Percentiles rank a stretch among this genome's conserved stretches.
Evolutionary conservation across 2,888 invertebrate species (phyloP).

Genomic region (Drosophila mimica): DNA sequence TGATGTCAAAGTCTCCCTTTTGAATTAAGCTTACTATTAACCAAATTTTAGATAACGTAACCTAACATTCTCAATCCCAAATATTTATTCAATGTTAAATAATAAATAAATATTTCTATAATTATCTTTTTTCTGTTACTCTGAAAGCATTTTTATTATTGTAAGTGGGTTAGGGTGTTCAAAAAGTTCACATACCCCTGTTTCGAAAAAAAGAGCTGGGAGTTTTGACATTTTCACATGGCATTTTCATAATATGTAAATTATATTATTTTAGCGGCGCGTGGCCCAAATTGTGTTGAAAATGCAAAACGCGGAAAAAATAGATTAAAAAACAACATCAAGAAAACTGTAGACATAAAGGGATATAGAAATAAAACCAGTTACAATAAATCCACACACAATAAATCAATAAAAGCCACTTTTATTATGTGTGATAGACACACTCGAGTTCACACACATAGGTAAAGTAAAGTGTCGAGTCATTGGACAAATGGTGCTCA

Average conservation of each 20-base stretch:
- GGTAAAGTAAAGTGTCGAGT: conserved; percentile 31
- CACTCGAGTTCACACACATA: conserved; percentile 6
- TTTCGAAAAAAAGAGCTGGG: neutral
- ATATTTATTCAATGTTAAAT: neutral
- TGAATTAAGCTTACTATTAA: neutral
- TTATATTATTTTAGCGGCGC: conserved; percentile 43
- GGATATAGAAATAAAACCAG: conserved; percentile 1
- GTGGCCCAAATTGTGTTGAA: conserved; percentile 42
- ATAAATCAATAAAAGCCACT: conserved; percentile 48
- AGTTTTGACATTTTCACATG: conserved; percentile 27
- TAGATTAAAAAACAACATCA: neutral
- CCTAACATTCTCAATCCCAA: neutral
- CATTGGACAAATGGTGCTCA: conserved; percentile 30
- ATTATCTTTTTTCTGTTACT: neutral
- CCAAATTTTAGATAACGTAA: neutral
- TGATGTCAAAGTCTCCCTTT: neutral
- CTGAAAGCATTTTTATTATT: neutral
- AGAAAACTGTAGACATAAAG: neutral
- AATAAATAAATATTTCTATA: neutral
- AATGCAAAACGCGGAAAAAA: neutral
- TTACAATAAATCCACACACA: neutral
- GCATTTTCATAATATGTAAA: conserved; percentile 59
- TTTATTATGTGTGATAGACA: conserved; percentile 5
- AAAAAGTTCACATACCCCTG: neutral
- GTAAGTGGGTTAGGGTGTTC: neutral